Conservation (phyloP, 2,888 invertebrate species). For the Tinea pellionella region DNA sequence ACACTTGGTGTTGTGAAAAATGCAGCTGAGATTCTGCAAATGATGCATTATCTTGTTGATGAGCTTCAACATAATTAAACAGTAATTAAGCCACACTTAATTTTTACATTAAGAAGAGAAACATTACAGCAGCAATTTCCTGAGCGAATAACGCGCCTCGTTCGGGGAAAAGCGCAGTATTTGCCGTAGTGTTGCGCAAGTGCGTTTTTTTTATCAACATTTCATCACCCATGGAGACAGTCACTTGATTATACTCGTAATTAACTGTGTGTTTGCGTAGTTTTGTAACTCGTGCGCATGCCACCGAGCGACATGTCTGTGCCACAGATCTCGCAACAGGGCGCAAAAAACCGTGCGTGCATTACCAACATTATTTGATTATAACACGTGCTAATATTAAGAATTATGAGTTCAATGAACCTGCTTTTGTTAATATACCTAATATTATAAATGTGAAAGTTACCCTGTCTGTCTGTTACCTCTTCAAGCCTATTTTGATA, state of each 20-base stretch:
- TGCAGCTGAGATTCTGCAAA: background rate
- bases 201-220: constrained; percentile 46
- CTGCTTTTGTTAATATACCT: background rate
- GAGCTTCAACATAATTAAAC: background rate
- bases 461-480: too few relatives aligned
- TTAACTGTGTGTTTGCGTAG: constrained; percentile 41
- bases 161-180: constrained; percentile 8
- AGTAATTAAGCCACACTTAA: background rate
- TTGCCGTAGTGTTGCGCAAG: constrained; percentile 31
- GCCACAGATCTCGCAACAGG: background rate
- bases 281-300: constrained; percentile 26
- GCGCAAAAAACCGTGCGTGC: constrained; percentile 5
- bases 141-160: background rate
- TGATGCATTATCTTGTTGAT: background rate
- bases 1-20: background rate
- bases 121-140: background rate
- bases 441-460: too few relatives aligned
- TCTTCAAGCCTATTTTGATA: too few relatives aligned
- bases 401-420: background rate
- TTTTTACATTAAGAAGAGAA: background rate
- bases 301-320: constrained; percentile 34
- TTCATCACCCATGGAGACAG: constrained; percentile 47
- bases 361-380: background rate
- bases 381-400: constrained; percentile 3
- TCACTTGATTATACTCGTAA: constrained; percentile 48